These are phyloP conservation scores for Meriones unguiculatus DNA, from an alignment of 2,113 vertebrate species.

Conservation along the genomic window DNA sequence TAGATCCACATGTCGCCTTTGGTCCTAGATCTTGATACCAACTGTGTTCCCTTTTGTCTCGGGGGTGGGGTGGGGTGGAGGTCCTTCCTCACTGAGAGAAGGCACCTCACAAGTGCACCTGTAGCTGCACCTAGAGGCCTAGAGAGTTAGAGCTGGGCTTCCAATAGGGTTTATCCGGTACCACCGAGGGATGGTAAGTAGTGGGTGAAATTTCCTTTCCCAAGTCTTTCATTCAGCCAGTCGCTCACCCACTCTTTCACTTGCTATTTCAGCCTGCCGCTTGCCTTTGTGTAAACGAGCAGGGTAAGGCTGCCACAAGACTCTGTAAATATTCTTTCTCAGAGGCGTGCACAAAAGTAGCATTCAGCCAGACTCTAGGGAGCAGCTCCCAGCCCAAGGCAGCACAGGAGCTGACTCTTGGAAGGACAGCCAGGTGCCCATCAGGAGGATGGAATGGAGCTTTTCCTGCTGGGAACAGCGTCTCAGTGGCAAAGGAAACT, in stretches of 20 bases:
- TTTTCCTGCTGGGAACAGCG: background rate
- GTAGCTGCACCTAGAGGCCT: background rate
- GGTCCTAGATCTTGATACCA: background rate
- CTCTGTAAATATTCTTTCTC: background rate
- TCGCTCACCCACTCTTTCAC: background rate
- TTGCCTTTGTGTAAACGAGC: background rate
- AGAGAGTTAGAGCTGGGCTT: slow-evolving; percentile 18
- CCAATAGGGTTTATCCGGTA: background rate
- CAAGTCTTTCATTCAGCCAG: background rate
- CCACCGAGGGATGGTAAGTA: background rate
- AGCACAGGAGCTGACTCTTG: background rate
- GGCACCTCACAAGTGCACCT: background rate
- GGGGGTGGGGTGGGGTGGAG: background rate
- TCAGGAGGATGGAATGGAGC: background rate
- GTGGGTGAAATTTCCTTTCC: background rate
- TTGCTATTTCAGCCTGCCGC: background rate
- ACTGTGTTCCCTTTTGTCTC: background rate
- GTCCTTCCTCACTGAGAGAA: background rate
- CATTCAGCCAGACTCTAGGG: background rate
- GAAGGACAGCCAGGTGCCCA: background rate
- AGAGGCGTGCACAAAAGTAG: background rate
- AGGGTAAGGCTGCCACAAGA: background rate
- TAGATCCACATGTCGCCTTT: background rate
- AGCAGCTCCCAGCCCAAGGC: background rate
- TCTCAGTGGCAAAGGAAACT: background rate